Conservation (phyloP, 2,113 vertebrate species). For the Calypte anna region DNA sequence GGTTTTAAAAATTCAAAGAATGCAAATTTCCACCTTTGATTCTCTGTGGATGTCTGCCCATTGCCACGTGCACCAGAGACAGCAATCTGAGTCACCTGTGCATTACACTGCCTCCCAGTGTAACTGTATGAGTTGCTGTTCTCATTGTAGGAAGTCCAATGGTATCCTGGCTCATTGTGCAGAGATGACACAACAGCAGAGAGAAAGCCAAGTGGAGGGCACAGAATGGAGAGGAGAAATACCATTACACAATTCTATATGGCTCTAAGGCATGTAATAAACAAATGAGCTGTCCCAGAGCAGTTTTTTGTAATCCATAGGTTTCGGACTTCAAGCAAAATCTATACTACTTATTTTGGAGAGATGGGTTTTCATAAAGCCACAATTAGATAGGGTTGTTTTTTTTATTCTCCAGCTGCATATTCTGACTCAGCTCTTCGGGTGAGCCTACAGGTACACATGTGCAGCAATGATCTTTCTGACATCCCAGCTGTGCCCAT, state of each 20-base stretch:
- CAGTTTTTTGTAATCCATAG: neutral
- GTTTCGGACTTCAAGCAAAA: neutral
- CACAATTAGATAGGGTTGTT: neutral
- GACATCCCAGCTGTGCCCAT: neutral
- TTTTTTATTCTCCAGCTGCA: neutral
- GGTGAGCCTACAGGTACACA: neutral
- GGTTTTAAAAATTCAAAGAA: neutral
- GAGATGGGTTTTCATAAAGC: neutral
- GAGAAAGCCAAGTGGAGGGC: neutral
- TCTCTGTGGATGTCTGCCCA: neutral
- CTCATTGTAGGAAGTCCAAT: neutral
- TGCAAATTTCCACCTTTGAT: neutral
- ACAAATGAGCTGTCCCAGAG: neutral
- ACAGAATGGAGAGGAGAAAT: neutral
- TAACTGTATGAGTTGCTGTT: neutral
- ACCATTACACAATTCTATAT: neutral
- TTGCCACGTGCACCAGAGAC: neutral
- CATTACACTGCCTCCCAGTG: neutral
- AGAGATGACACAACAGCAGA: neutral
- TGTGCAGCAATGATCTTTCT: neutral
- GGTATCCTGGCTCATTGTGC: neutral
- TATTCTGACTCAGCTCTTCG: neutral
- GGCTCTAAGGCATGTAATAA: neutral
- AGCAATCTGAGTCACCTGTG: neutral
- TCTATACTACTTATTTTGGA: neutral